A percentile compares a stretch with the other conserved stretches of the same genome.
These are phyloP conservation scores for Tetramorium alpestre DNA, from an alignment of 1,140 invertebrate species.

Conservation along the genomic window DNA sequence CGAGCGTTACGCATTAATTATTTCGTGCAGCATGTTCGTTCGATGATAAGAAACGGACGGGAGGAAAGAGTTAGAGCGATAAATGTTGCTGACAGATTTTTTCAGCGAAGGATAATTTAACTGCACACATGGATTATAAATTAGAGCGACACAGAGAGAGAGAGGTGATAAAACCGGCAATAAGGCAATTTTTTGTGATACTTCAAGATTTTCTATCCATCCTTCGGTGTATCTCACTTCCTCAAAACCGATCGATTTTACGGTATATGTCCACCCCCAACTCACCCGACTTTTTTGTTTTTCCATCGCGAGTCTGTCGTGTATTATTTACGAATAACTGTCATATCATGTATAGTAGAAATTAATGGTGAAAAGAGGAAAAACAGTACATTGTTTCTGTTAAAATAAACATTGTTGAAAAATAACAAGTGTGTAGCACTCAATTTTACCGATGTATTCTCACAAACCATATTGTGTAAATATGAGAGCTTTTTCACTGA, in stretches of 20 bases:
- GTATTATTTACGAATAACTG: conserved; percentile 84
- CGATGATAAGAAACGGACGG: conserved; percentile 8
- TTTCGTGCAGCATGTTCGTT: conserved; percentile 37
- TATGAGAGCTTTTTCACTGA: neutral
- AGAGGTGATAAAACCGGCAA: conserved; percentile 62
- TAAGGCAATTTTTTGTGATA: conserved; percentile 83
- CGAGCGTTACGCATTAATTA: conserved; percentile 58
- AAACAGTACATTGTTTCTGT: conserved; percentile 85
- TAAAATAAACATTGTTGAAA: conserved; percentile 85
- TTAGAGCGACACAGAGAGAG: conserved; percentile 47
- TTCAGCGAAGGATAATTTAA: conserved; percentile 51
- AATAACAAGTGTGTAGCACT: conserved; percentile 48
- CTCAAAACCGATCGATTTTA: conserved; percentile 45
- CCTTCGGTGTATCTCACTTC: conserved; percentile 55
- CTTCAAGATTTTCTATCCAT: conserved; percentile 72
- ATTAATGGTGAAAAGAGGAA: conserved; percentile 84
- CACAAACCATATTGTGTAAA: neutral
- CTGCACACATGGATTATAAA: conserved; percentile 22
- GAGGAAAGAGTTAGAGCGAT: conserved; percentile 6
- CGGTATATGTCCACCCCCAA: conserved; percentile 32
- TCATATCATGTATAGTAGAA: conserved; percentile 85
- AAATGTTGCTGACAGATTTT: conserved; percentile 42
- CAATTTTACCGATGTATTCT: conserved; percentile 12
- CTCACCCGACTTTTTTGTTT: conserved; percentile 66
- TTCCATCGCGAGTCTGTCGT: conserved; percentile 80